These are phyloP conservation scores for Pseudopipra pipra DNA, from an alignment of 2,113 vertebrate species.

Conservation along the genomic window DNA sequence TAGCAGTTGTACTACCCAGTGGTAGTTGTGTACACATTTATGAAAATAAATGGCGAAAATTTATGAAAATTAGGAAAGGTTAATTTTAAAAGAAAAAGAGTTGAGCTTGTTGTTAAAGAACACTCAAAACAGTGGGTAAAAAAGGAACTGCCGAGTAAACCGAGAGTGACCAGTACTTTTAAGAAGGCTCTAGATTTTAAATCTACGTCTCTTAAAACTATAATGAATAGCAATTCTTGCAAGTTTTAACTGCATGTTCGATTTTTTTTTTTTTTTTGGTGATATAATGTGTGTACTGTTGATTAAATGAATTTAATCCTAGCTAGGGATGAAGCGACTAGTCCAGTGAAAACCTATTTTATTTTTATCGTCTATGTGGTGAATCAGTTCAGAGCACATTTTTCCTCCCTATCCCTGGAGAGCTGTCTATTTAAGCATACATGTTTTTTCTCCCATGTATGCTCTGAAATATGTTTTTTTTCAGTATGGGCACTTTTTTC, in stretches of 20 bases:
- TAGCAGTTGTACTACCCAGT: background rate
- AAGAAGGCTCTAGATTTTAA: background rate
- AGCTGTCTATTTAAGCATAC: background rate
- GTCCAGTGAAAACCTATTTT: background rate
- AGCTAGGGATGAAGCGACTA: background rate
- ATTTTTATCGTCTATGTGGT: background rate
- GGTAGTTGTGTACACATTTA: background rate
- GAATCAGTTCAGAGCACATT: background rate
- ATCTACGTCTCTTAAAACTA: background rate
- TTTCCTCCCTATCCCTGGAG: background rate
- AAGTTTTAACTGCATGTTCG: background rate
- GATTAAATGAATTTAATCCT: background rate
- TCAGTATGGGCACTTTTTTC: background rate
- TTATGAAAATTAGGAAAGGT: background rate
- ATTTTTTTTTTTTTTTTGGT: background rate
- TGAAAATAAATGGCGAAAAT: background rate
- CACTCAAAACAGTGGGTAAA: background rate
- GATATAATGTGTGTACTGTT: background rate
- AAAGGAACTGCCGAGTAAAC: background rate
- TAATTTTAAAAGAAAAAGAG: background rate
- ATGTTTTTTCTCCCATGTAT: background rate
- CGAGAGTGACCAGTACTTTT: background rate
- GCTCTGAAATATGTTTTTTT: background rate
- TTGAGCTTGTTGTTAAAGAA: background rate
- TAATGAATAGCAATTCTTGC: background rate